Conservation (phyloP, 2,113 vertebrate genomes). For the Sisor rabdophorus region DNA sequence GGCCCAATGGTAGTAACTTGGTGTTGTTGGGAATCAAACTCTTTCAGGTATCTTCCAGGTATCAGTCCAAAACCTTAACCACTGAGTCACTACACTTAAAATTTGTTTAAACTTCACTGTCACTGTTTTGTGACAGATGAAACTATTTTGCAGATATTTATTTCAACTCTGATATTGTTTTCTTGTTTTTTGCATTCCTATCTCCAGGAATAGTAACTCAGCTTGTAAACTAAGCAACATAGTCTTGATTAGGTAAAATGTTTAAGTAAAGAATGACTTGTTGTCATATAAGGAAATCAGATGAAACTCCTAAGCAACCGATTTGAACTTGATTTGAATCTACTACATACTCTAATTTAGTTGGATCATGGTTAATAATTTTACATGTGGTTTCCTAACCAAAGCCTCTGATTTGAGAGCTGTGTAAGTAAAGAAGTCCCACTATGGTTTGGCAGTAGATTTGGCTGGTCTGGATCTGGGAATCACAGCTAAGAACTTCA, state of each 20-base stretch:
- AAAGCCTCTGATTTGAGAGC: slow-evolving; percentile 30
- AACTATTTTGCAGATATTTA: slow-evolving; percentile 31
- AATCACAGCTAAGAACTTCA: slow-evolving; percentile 29
- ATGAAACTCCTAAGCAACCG: slow-evolving; percentile 9
- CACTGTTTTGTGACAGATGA: slow-evolving; percentile 26
- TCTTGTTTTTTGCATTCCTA: slow-evolving; percentile 25
- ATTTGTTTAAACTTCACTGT: slow-evolving; percentile 29
- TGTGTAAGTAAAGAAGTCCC: slow-evolving; percentile 45
- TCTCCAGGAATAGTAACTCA: no score
- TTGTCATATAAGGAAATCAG: background rate
- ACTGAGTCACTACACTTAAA: slow-evolving; percentile 24
- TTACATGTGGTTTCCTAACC: slow-evolving; percentile 17
- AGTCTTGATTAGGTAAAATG: slow-evolving; percentile 6
- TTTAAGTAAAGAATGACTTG: background rate
- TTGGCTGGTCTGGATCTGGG: slow-evolving; percentile 25
- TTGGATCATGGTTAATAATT: slow-evolving; percentile 27
- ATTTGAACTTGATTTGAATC: background rate
- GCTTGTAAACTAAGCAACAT: background rate
- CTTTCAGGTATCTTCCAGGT: no score
- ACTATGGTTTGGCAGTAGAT: slow-evolving; percentile 45
- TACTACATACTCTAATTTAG: slow-evolving; percentile 16
- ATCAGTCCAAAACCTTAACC: background rate
- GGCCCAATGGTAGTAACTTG: no score
- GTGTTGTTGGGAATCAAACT: no score
- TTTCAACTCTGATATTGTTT: slow-evolving; percentile 26